phyloP scores from a whole-genome alignment of 2,113 vertebrate species.

The Neodon shergylaensis region DNA sequence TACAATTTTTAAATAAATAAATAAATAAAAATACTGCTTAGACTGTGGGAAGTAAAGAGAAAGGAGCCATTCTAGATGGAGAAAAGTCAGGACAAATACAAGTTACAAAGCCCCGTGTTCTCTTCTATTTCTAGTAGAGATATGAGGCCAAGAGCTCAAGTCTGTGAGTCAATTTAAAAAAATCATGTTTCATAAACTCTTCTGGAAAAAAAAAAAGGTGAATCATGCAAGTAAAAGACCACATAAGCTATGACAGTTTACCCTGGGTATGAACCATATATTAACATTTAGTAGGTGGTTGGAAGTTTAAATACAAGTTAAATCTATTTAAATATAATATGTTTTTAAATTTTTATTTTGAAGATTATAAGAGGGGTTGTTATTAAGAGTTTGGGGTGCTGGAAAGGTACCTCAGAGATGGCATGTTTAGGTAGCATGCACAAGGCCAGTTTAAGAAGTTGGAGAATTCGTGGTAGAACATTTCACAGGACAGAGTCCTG shows the following conservation, averaged over 20 bases:
- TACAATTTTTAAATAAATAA: background rate
- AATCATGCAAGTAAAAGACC: background rate
- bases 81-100: background rate
- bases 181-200: background rate
- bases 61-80: background rate
- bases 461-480: background rate
- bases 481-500: background rate
- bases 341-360: background rate
- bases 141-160: background rate
- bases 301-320: conserved; percentile 7
- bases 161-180: background rate
- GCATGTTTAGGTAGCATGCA: background rate
- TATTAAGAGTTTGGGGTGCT: background rate
- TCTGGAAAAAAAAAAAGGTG: background rate
- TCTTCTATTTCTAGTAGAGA: conserved; percentile 19
- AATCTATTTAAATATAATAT: conserved; percentile 27
- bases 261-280: background rate
- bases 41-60: background rate
- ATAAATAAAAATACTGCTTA: background rate
- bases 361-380: background rate
- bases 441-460: background rate
- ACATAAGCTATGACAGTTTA: background rate
- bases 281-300: conserved; percentile 17
- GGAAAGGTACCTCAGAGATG: background rate
- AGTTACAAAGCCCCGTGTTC: background rate